Evolutionary conservation across 2,113 vertebrate genomes (phyloP), one percentile per base, ranked within the genome.

Genomic region (Phasianus colchicus): DNA sequence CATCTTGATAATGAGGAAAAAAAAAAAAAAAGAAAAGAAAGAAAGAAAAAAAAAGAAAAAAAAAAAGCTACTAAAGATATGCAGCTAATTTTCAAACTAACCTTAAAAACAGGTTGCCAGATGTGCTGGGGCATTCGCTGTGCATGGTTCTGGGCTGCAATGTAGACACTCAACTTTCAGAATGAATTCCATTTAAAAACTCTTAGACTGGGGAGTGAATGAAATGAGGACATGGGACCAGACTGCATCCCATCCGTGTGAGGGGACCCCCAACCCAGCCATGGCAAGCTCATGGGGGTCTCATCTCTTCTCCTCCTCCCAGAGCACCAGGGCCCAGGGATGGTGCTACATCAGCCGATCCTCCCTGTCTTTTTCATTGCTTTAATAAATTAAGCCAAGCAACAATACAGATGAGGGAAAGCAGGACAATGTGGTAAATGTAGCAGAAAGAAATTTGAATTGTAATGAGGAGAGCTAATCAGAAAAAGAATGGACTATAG

Each of bases 391-490:
- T 94, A 96, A 94, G 57, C 90, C 0, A 14, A 96, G 91, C 88
- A 95, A 97, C 93, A 93, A 91, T 95, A 94, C 94, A 96, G 89
- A 97, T 93, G 95, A 96, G 83, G 94, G 93, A 94, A 96, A 95
- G 95, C 91, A 96, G 94, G 96, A 96, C 93, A 94, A 97, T 95
- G 95, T 93, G 88, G 95, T 96, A 97, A 97, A 97, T 90, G 90
- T 97, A 96, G 94, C 95, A 94, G 95, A 95, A 97, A 98, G 96
- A 97, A 95, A 97, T 88, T 72, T 94, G 96, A 97, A 96, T 95
- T 95, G 95, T 96, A 97, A 97, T 94, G 94, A 97, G 93, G 81
- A 97, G 89, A 95, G 95, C 95, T 97, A 96, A 95, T 97, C 95
- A 97, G 95, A 86, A 92, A 93, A 96, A 97, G 95, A 97, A 97